These are phyloP conservation scores for Prosopocoilus inquinatus DNA, from an alignment of 2,888 invertebrate genomes.

Conservation along the genomic window DNA sequence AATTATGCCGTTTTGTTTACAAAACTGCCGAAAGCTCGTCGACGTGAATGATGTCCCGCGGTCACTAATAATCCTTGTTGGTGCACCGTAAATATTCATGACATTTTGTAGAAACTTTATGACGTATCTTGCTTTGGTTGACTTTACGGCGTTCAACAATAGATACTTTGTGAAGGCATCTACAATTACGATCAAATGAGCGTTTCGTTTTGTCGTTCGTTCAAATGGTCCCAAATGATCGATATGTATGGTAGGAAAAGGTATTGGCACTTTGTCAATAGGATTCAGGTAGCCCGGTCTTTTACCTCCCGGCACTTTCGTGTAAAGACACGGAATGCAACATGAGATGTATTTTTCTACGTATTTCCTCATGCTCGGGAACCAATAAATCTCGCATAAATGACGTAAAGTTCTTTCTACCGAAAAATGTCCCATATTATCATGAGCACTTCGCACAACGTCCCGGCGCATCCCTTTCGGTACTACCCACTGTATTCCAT, in stretches of 20 bases:
- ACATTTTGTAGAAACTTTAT: conserved; percentile 31
- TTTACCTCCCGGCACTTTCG: conserved; percentile 27
- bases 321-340: conserved; percentile 45
- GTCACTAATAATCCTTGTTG: conserved; percentile 42
- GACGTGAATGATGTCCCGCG: conserved; percentile 43
- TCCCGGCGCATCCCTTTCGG: too few species aligned
- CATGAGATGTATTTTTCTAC: conserved; percentile 44
- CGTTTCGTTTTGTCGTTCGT: conserved; percentile 23
- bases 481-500: conserved; percentile 25
- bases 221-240: conserved; percentile 49
- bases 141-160: conserved; percentile 34
- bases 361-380: conserved; percentile 41
- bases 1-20: conserved; percentile 32
- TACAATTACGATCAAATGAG: conserved; percentile 39
- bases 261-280: conserved; percentile 25
- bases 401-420: conserved; percentile 33
- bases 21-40: conserved; percentile 37
- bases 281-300: conserved; percentile 25
- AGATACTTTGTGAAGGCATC: conserved; percentile 44
- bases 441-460: too few species aligned
- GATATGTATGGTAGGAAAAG: conserved; percentile 42
- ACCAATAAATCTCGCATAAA: conserved; percentile 44
- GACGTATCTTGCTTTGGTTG: conserved; percentile 33
- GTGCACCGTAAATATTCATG: conserved; percentile 31
- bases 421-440: too few species aligned